Base-by-base conservation (phyloP, 2,113 vertebrate species). In the Otus sunia region DNA sequence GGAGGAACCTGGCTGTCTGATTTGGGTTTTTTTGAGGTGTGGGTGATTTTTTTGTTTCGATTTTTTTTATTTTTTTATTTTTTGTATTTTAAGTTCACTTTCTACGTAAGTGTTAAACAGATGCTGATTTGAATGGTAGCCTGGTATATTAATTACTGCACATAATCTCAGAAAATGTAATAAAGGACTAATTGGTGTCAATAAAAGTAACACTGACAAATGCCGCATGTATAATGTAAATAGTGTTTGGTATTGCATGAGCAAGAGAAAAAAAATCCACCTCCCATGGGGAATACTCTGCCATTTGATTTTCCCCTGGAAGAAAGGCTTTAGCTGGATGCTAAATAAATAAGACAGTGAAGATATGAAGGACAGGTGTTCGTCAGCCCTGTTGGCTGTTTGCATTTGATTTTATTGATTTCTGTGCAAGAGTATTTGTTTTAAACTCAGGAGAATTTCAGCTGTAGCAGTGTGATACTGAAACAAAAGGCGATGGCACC, bases 121-220 rank as follows among this genome's bases (percentile, higher is more conserved):
- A 73, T 81, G 88, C 43, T 68, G 72, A 15, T 60, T 85, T 53
- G 72, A 92, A 12, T 26, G 64, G 64, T 36, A 89, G 86, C 87
- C 92, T 87, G 81, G 60, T 49, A 14, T 59, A 94, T 95, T 91
- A 96, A 95, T 96, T 94, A 92, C 86, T 72, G 72, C 89, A 77
- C 53, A 16, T 84, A 93, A 96, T 68, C 78, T 68, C 75, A 93
- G 89, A 45, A 88, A 92, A 91, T 20, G 50, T 17, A 88, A 92
- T 95, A 72, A 94, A 80, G 63, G 71, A 69, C 85, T 96, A 93
- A 97, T 72, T 93, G 85, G 37, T 73, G 66, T 81, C 96, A 95
- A 87, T 93, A 93, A 89, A 64, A 94, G 37, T 19, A 90, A 69
- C 71, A 32, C 43, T 86, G 92, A 94, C 64, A 92, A 95, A 95